A percentile compares a stretch with the other conserved stretches of the same genome.
These are phyloP conservation scores for Camponotus floridanus DNA, from an alignment of 1,140 invertebrate genomes.

Conservation along the genomic window DNA sequence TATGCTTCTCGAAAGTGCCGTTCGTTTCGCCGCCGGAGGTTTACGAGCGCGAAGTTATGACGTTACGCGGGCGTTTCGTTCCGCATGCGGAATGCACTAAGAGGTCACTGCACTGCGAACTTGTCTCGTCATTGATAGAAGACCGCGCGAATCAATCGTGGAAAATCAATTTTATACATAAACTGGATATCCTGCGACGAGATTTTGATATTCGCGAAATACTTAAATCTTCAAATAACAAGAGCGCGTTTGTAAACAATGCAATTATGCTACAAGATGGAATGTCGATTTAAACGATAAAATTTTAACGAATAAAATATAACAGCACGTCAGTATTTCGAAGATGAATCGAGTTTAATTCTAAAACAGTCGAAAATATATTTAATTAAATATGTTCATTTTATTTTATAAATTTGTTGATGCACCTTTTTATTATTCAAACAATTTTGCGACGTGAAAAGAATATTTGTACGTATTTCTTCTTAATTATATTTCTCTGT, in stretches of 20 bases:
- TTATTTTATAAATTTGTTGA: not conserved
- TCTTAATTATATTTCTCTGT: not conserved
- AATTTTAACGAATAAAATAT: not conserved
- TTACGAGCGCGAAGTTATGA: constrained; percentile 73
- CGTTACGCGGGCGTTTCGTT: constrained; percentile 45
- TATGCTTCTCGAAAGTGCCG: constrained; percentile 71
- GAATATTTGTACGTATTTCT: not conserved
- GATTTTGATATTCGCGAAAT: not conserved
- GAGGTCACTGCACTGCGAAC: constrained; percentile 77
- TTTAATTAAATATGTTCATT: not conserved
- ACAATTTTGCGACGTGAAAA: not conserved
- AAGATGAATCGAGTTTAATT: not conserved
- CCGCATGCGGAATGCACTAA: constrained; percentile 39
- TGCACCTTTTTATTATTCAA: not conserved
- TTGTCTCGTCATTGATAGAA: constrained; percentile 65
- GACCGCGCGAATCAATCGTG: constrained; percentile 65
- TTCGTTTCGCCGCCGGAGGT: constrained; percentile 68
- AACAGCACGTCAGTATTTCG: not conserved
- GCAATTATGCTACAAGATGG: not conserved
- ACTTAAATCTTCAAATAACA: not conserved
- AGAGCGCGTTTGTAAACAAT: not conserved
- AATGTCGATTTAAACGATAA: not conserved
- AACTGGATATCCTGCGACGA: not conserved
- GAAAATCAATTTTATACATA: constrained; percentile 67
- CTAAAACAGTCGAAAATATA: not conserved